Evolutionary conservation across 2,888 invertebrate genomes (phyloP), one percentile per base, ranked within the genome.

Genomic region (Drosophila yooni): DNA sequence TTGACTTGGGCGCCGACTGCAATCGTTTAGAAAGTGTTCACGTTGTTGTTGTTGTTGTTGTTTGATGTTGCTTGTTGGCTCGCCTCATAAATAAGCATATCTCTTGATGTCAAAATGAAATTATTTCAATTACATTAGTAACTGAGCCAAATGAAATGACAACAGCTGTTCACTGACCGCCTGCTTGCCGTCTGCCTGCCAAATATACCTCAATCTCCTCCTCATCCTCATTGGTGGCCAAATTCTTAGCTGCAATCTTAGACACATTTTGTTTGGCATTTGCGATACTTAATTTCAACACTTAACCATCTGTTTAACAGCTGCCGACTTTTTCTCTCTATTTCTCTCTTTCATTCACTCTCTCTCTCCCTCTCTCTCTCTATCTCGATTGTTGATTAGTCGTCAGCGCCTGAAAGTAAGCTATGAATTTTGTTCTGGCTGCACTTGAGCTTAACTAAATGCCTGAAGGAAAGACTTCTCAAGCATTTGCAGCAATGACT

Each of bases 51-150:
- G 59, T 18, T 61, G 48, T 46, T 50, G 38, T 57, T 56, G 59
- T 10, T 62, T 50, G 31, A 40, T 53, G 43, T 48, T 58, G 56
- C 36, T 61, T 58, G 77, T 64, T 64, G 54, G 57, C 69, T 68
- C 52, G 64, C 60, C 76, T 82, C 74, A 88, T 79, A 89, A 85
- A 84, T 82, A 85, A 78, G 67, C 71, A 79, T 66, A 77, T 74
- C 67, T 56, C 73, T 73, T 71, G 73, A 76, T 82, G 90, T 85
- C 81, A 72, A 81, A 86, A 89, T 79, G 67, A 79, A 82, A 84
- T 88, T 88, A 89, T 86, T 86, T 86, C 86, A 88, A 88, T 89
- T 82, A 79, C 86, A 86, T 86, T 77, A 82, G 90, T 77, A 81
- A 81, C 70, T 68, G 74, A 74, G 72, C 65, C 38, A 61, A 71